Conservation (phyloP, 2,888 invertebrate genomes). For the Heliconius aoede region DNA sequence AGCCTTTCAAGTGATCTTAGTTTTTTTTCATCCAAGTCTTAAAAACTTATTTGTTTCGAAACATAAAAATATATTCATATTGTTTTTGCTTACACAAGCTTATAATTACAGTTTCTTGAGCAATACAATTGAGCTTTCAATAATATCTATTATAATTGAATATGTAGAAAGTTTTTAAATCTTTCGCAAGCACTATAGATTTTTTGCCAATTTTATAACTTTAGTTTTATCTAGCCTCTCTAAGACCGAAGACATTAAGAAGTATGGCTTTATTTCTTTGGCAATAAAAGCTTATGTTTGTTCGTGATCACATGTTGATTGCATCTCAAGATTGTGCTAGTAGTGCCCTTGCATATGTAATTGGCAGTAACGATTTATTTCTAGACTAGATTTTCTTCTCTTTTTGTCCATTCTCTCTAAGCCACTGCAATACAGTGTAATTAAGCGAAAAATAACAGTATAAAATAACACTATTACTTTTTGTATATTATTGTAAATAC, state of each 20-base stretch:
- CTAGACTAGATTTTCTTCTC: neutral
- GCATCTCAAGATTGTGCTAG: slow-evolving; percentile 23
- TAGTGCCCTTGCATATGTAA: slow-evolving; percentile 24
- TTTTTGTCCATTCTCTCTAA: no score
- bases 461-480: no score
- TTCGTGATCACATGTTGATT: slow-evolving; percentile 32
- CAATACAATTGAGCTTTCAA: slow-evolving; percentile 1
- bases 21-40: no score
- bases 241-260: slow-evolving; percentile 20
- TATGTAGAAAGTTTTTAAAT: neutral
- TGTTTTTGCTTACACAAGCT: neutral
- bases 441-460: no score
- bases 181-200: slow-evolving; percentile 17
- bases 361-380: slow-evolving; percentile 17
- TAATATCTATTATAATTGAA: neutral
- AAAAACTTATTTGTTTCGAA: neutral
- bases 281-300: slow-evolving; percentile 17
- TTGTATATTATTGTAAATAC: no score
- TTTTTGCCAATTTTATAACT: neutral
- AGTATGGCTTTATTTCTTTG: slow-evolving; percentile 6
- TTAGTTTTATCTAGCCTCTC: neutral
- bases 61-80: neutral
- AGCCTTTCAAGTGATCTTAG: no score
- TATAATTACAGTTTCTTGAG: neutral
- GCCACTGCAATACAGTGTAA: no score